Conservation (phyloP, 2,797 vertebrate species). For the Gambelia wislizenii region DNA sequence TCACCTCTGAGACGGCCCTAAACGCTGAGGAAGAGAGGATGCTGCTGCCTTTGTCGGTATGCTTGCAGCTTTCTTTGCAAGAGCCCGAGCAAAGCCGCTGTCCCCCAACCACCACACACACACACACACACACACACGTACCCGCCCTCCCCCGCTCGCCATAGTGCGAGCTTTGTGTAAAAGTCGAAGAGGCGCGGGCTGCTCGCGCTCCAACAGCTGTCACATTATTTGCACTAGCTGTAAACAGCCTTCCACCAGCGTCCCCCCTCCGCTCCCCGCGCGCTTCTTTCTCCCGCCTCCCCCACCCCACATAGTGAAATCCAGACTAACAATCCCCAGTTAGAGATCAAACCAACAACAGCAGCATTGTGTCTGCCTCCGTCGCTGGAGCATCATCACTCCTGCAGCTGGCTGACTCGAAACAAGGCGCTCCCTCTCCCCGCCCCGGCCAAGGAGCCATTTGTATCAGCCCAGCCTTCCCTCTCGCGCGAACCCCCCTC, state of each 20-base stretch:
- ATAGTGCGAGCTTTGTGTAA: slow-evolving; percentile 80
- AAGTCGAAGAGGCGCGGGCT: slow-evolving; percentile 76
- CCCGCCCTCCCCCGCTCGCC: slow-evolving; percentile 34
- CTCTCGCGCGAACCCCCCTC: slow-evolving; percentile 32
- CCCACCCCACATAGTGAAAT: slow-evolving; percentile 87
- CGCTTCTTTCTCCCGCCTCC: slow-evolving; percentile 62
- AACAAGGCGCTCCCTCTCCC: slow-evolving; percentile 75
- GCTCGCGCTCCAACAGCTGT: slow-evolving; percentile 88
- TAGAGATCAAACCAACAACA: slow-evolving; percentile 90
- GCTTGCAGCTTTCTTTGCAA: slow-evolving; percentile 14
- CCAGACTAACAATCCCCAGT: slow-evolving; percentile 88
- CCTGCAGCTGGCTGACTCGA: slow-evolving; percentile 85
- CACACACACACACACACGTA: no score
- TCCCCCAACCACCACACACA: slow-evolving; percentile 14
- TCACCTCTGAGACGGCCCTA: neutral
- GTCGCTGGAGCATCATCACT: slow-evolving; percentile 85
- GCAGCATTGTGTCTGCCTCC: slow-evolving; percentile 88
- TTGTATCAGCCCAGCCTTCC: slow-evolving; percentile 58
- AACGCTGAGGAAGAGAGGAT: neutral
- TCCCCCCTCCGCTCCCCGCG: slow-evolving; percentile 74
- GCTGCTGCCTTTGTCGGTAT: neutral
- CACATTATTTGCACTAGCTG: slow-evolving; percentile 91
- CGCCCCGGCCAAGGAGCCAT: slow-evolving; percentile 61
- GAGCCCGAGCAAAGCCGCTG: slow-evolving; percentile 22
- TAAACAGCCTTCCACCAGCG: slow-evolving; percentile 87